phyloP scores from a whole-genome alignment of 2,888 invertebrate genomes.

The Parapristionchus giblindavisi region DNA sequence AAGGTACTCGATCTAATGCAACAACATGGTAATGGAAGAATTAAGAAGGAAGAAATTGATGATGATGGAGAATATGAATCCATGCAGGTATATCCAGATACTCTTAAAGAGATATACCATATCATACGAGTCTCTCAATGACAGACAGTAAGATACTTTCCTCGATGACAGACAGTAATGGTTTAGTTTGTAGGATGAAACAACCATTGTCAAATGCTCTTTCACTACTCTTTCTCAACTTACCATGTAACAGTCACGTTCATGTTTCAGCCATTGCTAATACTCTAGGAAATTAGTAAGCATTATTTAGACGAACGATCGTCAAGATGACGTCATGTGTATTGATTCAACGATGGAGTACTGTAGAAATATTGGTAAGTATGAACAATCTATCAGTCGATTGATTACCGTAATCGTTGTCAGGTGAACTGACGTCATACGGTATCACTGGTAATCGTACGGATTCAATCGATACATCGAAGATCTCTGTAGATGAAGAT shows the following conservation, averaged over 20 bases:
- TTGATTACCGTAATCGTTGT: not conserved
- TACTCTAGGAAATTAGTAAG: not conserved
- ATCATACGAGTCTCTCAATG: no score
- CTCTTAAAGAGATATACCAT: no score
- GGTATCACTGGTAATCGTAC: constrained; percentile 66
- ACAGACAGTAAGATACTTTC: no score
- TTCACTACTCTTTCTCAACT: no score
- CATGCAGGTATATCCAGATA: no score
- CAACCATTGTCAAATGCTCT: no score
- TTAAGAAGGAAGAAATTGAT: constrained; percentile 28
- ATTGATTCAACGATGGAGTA: constrained; percentile 68
- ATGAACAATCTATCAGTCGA: not conserved
- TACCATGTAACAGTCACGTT: no score
- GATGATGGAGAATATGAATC: no score
- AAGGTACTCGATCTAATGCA: constrained; percentile 40
- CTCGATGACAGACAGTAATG: no score
- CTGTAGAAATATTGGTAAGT: constrained; percentile 63
- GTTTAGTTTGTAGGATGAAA: no score
- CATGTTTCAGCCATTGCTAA: no score
- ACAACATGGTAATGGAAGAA: constrained; percentile 36
- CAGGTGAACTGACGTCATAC: constrained; percentile 57
- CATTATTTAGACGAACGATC: not conserved
- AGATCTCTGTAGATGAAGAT: constrained; percentile 43
- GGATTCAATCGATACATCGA: constrained; percentile 56
- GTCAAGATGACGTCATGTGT: constrained; percentile 48